Evolutionary conservation across 2,113 vertebrate genomes (phyloP), one percentile per base, ranked within the genome.

Genomic region (Dolichotis patagonum): DNA sequence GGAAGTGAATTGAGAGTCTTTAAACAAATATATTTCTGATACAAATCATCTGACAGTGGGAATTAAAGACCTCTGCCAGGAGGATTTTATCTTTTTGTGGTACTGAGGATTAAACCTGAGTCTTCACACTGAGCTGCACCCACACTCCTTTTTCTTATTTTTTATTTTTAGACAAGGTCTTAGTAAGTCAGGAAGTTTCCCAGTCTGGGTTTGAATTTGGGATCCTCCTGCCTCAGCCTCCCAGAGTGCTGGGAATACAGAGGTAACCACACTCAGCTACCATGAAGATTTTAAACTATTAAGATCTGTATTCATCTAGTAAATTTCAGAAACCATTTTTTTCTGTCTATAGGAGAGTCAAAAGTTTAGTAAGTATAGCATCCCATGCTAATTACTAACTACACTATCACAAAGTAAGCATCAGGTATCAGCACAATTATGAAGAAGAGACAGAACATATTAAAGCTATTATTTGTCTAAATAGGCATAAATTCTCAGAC

Each of bases 291-390:
- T 90, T 62, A 84, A 62, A 75, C 19, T 83, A 84, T 78, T 93
- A 90, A 94, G 90, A 80, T 84, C 65, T 83, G 16, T 17, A 49
- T 96, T 93, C 62, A 95, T 73, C 96, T 83, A 4, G 30, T 92
- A 4, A 32, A 71, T 7, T 96, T 96, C 32, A 67, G 12, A 28
- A 60, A 95, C 54, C 22, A 24, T 65, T 97, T 88, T 77, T 97
- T 87, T 87, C 54, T 96, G 5, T 91, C 11, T 26, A 54, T 85
- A 83, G 77, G 43, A 90, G 8, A 93, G 67, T 46, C 88, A 71
- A 89, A 89, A 67, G 71, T 91, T 92, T 89, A 88, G 41, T 85
- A 49, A 26, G 28, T 49, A 81, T 6, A 58, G 17, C 19, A 91
- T 85, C 17, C 11, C n/a, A 82, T 82, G 19, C 26, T 85, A 88